A percentile compares a stretch with the other conserved stretches of the same genome.
These are phyloP conservation scores for Fregetta grallaria DNA, from an alignment of 2,113 vertebrate species.

Conservation along the genomic window DNA sequence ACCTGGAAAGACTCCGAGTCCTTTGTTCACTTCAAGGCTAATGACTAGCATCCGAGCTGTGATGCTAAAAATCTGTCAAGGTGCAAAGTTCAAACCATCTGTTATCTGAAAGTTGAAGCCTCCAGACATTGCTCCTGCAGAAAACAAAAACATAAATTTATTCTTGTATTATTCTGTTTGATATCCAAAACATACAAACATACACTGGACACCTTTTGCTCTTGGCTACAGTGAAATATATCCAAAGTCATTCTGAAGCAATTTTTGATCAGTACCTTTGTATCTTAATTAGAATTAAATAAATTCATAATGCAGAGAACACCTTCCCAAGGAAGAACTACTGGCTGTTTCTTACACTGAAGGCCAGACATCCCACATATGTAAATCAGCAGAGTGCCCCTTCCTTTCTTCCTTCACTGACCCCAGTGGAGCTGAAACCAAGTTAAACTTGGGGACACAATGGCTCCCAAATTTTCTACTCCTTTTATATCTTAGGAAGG, in stretches of 20 bases:
- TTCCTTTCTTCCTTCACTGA: not conserved
- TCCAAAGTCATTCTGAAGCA: not conserved
- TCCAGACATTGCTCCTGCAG: slow-evolving; percentile 85
- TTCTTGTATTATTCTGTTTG: not conserved
- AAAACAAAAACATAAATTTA: not conserved
- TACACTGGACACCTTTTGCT: not conserved
- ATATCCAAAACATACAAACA: not conserved
- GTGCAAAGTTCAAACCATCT: slow-evolving; percentile 88
- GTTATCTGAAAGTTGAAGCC: slow-evolving; percentile 92
- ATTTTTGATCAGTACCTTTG: not conserved
- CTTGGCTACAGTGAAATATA: not conserved
- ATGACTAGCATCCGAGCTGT: slow-evolving; percentile 79
- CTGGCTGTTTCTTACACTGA: not conserved
- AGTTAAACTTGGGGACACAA: not conserved
- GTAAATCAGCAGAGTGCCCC: not conserved
- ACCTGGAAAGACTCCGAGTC: slow-evolving; percentile 88
- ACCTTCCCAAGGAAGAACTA: not conserved
- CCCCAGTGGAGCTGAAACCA: not conserved
- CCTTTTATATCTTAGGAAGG: not conserved
- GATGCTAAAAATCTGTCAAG: slow-evolving; percentile 87
- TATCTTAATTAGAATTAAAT: not conserved
- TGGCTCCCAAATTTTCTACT: not conserved
- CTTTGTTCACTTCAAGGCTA: slow-evolving; percentile 79
- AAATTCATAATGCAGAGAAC: not conserved
- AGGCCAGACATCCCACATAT: not conserved